Evolutionary conservation across 2,113 vertebrate species (phyloP).

Genomic region (Willisornis vidua): DNA sequence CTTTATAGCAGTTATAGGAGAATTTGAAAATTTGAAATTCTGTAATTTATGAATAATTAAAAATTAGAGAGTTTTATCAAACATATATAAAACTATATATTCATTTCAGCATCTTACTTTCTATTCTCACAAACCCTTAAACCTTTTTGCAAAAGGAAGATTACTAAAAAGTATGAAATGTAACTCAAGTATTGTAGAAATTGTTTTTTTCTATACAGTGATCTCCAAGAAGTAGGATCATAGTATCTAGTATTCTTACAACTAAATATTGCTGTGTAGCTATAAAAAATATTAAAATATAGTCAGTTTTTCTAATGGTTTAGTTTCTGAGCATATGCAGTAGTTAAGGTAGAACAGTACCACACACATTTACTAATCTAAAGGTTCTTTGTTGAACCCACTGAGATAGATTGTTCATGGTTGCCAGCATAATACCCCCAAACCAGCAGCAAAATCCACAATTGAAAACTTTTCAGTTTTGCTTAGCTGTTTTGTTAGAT

Average conservation of each 20-base stretch:
- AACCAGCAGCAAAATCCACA: neutral
- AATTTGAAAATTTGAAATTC: neutral
- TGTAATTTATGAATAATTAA: neutral
- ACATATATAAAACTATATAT: neutral
- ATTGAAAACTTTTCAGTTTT: neutral
- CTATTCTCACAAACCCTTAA: neutral
- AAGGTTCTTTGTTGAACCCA: neutral
- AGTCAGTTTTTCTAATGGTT: neutral
- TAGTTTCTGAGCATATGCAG: neutral
- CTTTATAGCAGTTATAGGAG: neutral
- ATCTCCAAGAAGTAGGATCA: neutral
- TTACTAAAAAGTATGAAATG: neutral
- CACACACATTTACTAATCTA: neutral
- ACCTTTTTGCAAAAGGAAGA: neutral
- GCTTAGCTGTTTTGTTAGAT: neutral
- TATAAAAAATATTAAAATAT: neutral
- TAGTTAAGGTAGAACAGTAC: neutral
- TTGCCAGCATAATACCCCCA: neutral
- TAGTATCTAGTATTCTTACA: neutral
- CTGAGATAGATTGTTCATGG: neutral
- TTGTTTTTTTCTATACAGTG: accelerated
- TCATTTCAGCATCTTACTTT: neutral
- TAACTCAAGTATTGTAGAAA: neutral
- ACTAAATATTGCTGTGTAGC: neutral
- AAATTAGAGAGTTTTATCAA: neutral